These are phyloP conservation scores for Drosophila equinoxialis DNA, from an alignment of 1,140 invertebrate species.

Conservation along the genomic window DNA sequence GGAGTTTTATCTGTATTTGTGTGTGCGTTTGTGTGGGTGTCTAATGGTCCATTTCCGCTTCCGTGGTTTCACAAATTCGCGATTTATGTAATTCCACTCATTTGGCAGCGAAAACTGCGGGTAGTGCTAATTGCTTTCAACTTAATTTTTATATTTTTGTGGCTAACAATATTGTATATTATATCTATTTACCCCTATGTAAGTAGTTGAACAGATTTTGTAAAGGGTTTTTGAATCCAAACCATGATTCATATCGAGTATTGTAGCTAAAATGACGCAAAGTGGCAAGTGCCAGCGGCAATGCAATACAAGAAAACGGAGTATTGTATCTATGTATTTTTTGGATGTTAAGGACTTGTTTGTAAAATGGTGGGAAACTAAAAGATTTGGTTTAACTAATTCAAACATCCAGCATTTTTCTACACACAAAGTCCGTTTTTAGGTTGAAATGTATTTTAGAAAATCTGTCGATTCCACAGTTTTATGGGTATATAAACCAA, in stretches of 20 bases:
- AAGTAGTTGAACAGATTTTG: background rate
- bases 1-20: conserved; percentile 33
- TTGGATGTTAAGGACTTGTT: no score
- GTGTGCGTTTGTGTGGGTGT: conserved; percentile 30
- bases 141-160: conserved; percentile 31
- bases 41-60: conserved; percentile 45
- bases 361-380: no score
- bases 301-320: no score
- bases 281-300: no score
- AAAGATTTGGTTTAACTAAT: no score
- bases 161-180: background rate
- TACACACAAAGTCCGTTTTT: no score
- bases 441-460: no score
- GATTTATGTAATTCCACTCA: conserved; percentile 57
- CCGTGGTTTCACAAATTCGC: conserved; percentile 37
- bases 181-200: background rate
- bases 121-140: conserved; percentile 47
- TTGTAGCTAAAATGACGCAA: no score
- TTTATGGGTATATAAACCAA: no score
- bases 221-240: background rate
- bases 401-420: no score
- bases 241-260: background rate
- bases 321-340: background rate
- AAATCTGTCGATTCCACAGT: no score
- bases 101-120: conserved; percentile 39